Base-by-base conservation (phyloP, 2,888 invertebrate species). In the Megamerina dolium region DNA sequence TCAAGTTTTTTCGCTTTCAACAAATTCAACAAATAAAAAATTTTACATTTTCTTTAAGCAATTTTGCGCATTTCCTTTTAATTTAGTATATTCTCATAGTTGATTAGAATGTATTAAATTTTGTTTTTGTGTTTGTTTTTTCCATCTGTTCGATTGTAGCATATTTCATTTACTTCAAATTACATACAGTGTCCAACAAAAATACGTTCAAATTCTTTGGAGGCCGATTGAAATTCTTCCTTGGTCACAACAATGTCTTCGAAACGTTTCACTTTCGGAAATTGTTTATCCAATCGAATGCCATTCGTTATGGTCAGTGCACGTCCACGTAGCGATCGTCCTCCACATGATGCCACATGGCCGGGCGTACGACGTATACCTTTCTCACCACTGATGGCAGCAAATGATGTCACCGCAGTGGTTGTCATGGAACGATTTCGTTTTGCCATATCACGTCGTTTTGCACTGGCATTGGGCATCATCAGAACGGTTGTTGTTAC, bases 171-270 rank as follows among this genome's bases (percentile, higher is more conserved):
- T n/a, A n/a, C n/a, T n/a, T n/a, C n/a, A n/a, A n/a, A n/a, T n/a
- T n/a, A n/a, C n/a, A n/a, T n/a, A n/a, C n/a, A n/a, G n/a, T n/a
- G n/a, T n/a, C n/a, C n/a, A n/a, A 58, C 51, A 52, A 67, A 70
- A 37, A 69, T 55, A 33, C 63, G 59, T 44, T 63, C 63, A 38
- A 66, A 70, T 35, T 65, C 66, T 30, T 54, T 57, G 8, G 59
- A 50, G 6, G 64, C 64, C 44, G 53, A 53, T 39, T 56, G 57
- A 23, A 70, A 52, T 37, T 70, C 70, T 41, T 63, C 63, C 37
- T 60, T 56, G 10, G 66, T 67, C 18, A 70, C 55, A 38, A 57
- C 51, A 30, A 70, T 60, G 14, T 70, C 70, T 39, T 70, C 69
- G 46, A 56, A 62, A 37, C 53, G 54, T 38, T 55, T 51, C 26